Percentiles rank a stretch among this genome's conserved stretches.
Conservation (phyloP, 2,888 invertebrate species). For the Pyralis farinalis region DNA sequence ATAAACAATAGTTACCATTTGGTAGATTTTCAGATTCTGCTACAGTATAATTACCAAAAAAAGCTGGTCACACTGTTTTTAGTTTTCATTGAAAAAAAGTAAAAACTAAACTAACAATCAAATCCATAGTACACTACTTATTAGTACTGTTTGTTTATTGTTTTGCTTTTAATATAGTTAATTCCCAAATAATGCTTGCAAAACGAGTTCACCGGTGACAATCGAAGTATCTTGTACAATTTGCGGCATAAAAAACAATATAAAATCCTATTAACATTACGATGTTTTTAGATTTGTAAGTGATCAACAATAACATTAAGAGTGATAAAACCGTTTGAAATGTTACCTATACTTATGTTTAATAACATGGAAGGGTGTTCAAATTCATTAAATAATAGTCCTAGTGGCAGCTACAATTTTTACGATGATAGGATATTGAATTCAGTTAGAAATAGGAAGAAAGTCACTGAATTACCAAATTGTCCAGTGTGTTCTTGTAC, state of each 20-base stretch:
- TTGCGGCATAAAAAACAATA: slow-evolving; percentile 25
- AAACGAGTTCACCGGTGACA: slow-evolving; percentile 48
- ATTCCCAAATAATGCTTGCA: slow-evolving; percentile 34
- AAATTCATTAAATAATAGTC: slow-evolving; percentile 46
- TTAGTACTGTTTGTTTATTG: not conserved
- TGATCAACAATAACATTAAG: slow-evolving; percentile 33
- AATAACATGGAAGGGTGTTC: slow-evolving; percentile 71
- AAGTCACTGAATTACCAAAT: slow-evolving; percentile 85
- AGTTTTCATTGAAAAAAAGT: not conserved
- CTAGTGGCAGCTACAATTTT: slow-evolving; percentile 41
- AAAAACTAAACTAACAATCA: no score
- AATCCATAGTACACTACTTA: not conserved
- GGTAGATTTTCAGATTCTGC: no score
- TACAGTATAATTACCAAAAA: no score
- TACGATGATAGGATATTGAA: slow-evolving; percentile 70
- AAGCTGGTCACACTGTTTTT: no score
- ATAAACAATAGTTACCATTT: no score
- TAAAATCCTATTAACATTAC: slow-evolving; percentile 39
- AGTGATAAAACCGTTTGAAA: slow-evolving; percentile 39
- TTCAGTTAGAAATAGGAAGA: slow-evolving; percentile 79
- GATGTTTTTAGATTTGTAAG: slow-evolving; percentile 67
- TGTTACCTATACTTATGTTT: slow-evolving; percentile 68
- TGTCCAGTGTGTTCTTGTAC: slow-evolving; percentile 96
- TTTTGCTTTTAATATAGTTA: not conserved
- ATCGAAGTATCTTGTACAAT: slow-evolving; percentile 44